Evolutionary conservation across 2,113 vertebrate species (phyloP).

Genomic region (Mormyrus iriodes): DNA sequence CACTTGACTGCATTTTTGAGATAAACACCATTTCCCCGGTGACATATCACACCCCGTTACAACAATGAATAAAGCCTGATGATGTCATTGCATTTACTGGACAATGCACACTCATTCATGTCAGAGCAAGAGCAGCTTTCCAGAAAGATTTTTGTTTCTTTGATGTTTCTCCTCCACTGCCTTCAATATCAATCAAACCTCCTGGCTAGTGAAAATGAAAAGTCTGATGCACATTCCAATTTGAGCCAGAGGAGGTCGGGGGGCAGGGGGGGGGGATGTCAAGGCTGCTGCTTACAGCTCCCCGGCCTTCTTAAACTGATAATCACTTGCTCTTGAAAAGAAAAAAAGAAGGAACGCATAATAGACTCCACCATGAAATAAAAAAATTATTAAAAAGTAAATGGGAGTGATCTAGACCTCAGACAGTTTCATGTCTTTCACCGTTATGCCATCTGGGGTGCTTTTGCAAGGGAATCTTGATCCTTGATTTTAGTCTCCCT

Average conservation of each 20-base stretch:
- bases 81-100: neutral
- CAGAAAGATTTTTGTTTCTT: neutral
- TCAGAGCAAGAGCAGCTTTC: neutral
- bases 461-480: neutral
- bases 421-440: neutral
- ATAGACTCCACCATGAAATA: neutral
- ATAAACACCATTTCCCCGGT: neutral
- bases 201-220: neutral
- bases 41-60: neutral
- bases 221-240: constrained; percentile 1
- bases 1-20: neutral
- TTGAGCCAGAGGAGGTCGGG: neutral
- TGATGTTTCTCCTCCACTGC: neutral
- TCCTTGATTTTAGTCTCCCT: neutral
- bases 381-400: neutral
- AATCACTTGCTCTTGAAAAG: neutral
- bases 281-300: neutral
- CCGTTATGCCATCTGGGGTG: neutral
- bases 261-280: neutral
- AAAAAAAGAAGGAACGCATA: neutral
- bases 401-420: neutral
- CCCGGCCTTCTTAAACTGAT: neutral
- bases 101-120: neutral
- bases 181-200: neutral
- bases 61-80: neutral